A percentile compares a stretch with the other conserved stretches of the same genome.
Evolutionary conservation across 2,113 vertebrate species (phyloP).

Genomic region (Bucco capensis): DNA sequence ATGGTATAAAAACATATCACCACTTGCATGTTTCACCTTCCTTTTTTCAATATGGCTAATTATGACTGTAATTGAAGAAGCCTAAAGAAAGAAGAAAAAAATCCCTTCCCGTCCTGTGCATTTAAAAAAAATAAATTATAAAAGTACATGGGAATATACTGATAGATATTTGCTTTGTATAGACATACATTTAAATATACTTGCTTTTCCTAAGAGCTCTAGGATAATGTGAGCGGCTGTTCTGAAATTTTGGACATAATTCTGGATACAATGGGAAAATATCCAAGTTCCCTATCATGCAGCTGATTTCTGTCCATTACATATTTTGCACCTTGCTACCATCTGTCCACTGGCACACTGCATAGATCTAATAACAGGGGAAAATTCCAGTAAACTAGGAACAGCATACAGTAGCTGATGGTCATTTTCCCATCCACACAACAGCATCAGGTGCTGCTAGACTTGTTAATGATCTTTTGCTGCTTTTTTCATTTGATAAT

Average conservation of each 20-base stretch:
- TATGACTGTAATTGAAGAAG: not conserved
- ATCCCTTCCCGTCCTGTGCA: not conserved
- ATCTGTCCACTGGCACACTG: conserved; percentile 21
- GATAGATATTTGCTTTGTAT: not conserved
- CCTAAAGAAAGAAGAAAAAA: not conserved
- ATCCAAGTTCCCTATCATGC: not conserved
- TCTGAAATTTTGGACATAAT: not conserved
- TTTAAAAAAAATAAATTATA: not conserved
- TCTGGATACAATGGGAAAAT: not conserved
- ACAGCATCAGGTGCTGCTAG: not conserved
- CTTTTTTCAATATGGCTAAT: not conserved
- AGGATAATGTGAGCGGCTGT: not conserved
- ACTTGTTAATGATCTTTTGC: not conserved
- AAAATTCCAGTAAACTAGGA: not conserved
- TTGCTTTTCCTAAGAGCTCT: not conserved
- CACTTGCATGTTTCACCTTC: not conserved
- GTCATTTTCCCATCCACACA: not conserved
- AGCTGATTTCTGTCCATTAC: not conserved
- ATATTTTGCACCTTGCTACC: conserved; percentile 24
- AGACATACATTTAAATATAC: not conserved
- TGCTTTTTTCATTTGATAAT: not conserved
- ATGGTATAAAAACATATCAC: not conserved
- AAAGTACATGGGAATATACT: not conserved
- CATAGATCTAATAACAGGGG: not conserved
- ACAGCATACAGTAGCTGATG: not conserved